Percentiles rank a stretch among this genome's conserved stretches.
phyloP scores from a whole-genome alignment of 2,113 vertebrate species.

The Pluvianellus socialis region DNA sequence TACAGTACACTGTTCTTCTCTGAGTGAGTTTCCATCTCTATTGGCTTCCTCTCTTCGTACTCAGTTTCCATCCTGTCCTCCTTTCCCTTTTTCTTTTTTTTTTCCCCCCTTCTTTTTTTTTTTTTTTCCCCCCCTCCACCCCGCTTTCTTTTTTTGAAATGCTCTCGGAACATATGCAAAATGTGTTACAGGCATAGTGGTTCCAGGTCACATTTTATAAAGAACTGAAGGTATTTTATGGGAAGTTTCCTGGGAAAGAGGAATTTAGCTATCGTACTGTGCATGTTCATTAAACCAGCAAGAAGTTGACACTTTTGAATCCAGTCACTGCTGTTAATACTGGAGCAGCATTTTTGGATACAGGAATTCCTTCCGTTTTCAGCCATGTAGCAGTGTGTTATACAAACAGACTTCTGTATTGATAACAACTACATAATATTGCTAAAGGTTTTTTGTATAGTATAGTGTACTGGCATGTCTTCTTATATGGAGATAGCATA shows the following conservation, averaged over 20 bases:
- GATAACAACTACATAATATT: background rate
- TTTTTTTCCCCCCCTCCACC: rapidly evolving
- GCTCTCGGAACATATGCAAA: constrained; percentile 20
- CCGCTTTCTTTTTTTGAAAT: background rate
- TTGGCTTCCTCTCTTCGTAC: background rate
- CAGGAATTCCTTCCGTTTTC: constrained; percentile 20
- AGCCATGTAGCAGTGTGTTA: background rate
- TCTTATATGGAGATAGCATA: background rate
- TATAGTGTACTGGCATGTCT: background rate
- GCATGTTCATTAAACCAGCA: background rate
- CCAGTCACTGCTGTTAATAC: background rate
- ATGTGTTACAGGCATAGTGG: background rate
- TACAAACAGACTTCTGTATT: background rate
- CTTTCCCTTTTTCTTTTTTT: background rate
- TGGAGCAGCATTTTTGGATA: background rate
- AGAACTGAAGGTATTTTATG: constrained; percentile 39
- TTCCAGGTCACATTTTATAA: constrained; percentile 46
- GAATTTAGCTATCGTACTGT: background rate
- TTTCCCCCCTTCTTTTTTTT: rapidly evolving
- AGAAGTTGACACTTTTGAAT: constrained; percentile 4
- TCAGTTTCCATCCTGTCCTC: background rate
- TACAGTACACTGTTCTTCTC: constrained; percentile 52
- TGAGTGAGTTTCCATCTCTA: constrained; percentile 38
- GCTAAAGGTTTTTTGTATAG: background rate
- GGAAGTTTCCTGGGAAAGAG: constrained; percentile 35